Evolutionary conservation across 2,113 vertebrate genomes (phyloP), one percentile per base, ranked within the genome.

Genomic region (mouse (Mus musculus)): DNA sequence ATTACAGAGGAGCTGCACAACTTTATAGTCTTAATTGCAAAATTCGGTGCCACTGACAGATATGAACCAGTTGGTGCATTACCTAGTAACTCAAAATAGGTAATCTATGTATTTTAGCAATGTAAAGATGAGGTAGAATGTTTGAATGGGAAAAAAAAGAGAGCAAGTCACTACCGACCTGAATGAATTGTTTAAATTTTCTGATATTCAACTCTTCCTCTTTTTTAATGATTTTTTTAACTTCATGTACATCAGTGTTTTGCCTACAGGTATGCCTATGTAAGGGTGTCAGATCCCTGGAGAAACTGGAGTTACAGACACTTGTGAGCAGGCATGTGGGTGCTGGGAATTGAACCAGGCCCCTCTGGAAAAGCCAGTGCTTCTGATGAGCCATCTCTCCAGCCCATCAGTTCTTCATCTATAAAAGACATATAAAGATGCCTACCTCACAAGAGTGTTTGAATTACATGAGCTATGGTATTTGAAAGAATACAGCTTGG

Each of bases 101-200:
- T 86, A 59, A 85, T 76, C 6, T 80, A 17, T 92, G 42, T 52
- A 94, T 85, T 87, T 88, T 71, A 91, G 82, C 69, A n/a, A 17
- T 93, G n/a, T 97, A 65, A 11, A 93, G 59, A 84, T 17, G 90
- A 65, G 12, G 24, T 30, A 89, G 52, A 85, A 80, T 46, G n/a
- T 94, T 81, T 90, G 39, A 93, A 95, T 73, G 85, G 36, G 16
- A 85, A 97, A 78, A 67, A 75, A 75, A 61, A 88, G 52, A 90
- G n/a, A 91, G 95, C 93, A 81, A 4, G 17, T 90, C n/a, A 92
- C 65, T 49, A 88, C 26, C 92, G 33, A 73, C 59, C 42, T 95
- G 84, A 96, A 85, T 52, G 89, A 69, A 72, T 95, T 80, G 90
- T 30, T 90, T 96, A 86, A 90, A 90, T 28, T 92, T 96, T 22